Base-by-base conservation (phyloP, 2,797 vertebrate species). In the Mustela erminea region DNA sequence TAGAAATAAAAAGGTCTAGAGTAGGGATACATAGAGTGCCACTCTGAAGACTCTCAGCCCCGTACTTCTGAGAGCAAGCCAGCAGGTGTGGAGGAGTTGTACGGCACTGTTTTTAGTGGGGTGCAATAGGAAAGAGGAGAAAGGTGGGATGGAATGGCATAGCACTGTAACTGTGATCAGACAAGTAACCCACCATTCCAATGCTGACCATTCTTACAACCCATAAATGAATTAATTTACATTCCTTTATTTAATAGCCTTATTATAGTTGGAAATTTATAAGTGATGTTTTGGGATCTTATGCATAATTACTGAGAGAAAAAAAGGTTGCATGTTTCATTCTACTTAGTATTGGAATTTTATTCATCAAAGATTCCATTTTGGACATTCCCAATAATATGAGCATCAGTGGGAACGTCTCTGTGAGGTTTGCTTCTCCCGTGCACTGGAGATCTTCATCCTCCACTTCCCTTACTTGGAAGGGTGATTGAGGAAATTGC, bases 201-300 rank as follows among this genome's bases (percentile, higher is more conserved):
- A 87, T 94, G 18, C 12, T 90, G 75, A 95, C 70, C 29, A 52
- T 95, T 81, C 81, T 97, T 81, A 13, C 12, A 35, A 66, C 81
- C 90, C n/a, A 80, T 84, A 96, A 96, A 84, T 80, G 38, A 95
- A 88, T 97, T 87, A 54, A 80, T 94, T 87, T 97, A 58, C 35
- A 92, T 95, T 78, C 43, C 38, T 90, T 83, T 29, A 52, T 90
- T 96, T 93, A 96, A 92, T 90, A 82, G 11, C 35, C 41, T 95
- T 87, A 78, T 95, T 93, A 70, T 2, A 90, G 77, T 81, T 93
- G 56, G 64, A 96, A 93, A 96, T 95, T 85, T 86, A 15, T 74
- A 93, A 85, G 70, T 77, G 46, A 72, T 74, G 68, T 68, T 85
- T 96, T 95, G 60, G 66, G n/a, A 66, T 93, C 8, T 77, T 92